Percentiles rank a stretch among this genome's conserved stretches.
Conservation (phyloP, 2,113 vertebrate species). For the Aythya baeri region DNA sequence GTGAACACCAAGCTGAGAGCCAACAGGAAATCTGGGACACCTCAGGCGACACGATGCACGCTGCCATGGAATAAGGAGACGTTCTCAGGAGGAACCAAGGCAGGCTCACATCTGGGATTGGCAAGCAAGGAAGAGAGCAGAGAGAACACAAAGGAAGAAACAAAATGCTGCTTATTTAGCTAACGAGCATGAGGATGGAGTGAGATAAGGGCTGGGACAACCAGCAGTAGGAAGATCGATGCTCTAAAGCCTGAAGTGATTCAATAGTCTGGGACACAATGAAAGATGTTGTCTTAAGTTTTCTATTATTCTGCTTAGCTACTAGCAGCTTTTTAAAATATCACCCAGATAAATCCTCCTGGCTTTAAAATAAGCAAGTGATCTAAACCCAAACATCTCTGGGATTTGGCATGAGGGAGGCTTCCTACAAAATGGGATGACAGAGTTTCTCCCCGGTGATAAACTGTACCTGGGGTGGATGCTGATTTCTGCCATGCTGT, state of each 20-base stretch:
- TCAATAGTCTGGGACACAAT: background rate
- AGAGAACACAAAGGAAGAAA: background rate
- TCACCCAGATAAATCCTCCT: background rate
- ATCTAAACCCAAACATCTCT: background rate
- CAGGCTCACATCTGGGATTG: background rate
- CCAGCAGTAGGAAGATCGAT: background rate
- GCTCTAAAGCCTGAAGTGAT: background rate
- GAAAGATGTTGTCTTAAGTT: background rate
- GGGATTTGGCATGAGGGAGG: background rate
- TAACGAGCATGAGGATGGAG: background rate
- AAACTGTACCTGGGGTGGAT: background rate
- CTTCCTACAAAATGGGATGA: background rate
- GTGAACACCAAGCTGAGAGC: background rate
- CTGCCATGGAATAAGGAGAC: background rate
- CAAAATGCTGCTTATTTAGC: background rate
- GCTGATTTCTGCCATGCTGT: background rate
- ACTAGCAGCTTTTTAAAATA: background rate
- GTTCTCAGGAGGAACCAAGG: background rate
- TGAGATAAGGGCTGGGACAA: background rate
- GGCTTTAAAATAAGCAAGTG: background rate
- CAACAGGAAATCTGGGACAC: slow-evolving; percentile 50
- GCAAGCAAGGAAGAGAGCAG: background rate
- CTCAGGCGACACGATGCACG: background rate
- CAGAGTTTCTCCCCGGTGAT: background rate
- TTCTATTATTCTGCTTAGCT: background rate